These are phyloP conservation scores for Psettodes erumei DNA, from an alignment of 2,113 vertebrate genomes.

Conservation along the genomic window DNA sequence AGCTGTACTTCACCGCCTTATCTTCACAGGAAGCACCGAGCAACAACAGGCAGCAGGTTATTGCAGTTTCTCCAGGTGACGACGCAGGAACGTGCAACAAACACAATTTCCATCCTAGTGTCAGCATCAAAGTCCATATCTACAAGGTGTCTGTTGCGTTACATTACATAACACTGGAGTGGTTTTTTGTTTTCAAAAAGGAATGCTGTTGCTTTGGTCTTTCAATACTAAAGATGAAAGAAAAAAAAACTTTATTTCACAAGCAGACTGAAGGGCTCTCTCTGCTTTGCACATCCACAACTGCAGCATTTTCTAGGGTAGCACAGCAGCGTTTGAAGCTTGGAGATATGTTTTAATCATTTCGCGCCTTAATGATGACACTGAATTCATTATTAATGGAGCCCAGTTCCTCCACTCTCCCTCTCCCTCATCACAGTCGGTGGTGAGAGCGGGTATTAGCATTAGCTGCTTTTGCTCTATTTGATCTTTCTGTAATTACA, in stretches of 20 bases:
- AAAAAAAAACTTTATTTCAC: constrained; percentile 72
- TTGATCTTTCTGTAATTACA: constrained; percentile 81
- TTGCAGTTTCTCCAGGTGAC: constrained; percentile 10
- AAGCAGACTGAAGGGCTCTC: constrained; percentile 60
- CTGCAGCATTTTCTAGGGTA: constrained; percentile 70
- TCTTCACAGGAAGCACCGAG: background rate
- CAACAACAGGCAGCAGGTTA: background rate
- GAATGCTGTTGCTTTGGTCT: constrained; percentile 52
- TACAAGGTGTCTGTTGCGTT: constrained; percentile 1
- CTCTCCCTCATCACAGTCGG: constrained; percentile 59
- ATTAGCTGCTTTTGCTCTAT: constrained; percentile 73
- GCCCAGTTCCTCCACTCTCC: constrained; percentile 78
- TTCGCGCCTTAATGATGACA: constrained; percentile 88
- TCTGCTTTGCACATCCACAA: constrained; percentile 64
- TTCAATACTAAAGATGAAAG: constrained; percentile 64
- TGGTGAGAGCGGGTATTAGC: constrained; percentile 63
- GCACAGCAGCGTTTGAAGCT: constrained; percentile 84
- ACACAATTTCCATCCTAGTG: background rate
- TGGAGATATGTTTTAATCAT: constrained; percentile 92
- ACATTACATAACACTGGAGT: constrained; percentile 28
- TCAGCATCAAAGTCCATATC: constrained; percentile 23
- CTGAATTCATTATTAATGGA: constrained; percentile 93
- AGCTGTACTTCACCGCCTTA: background rate
- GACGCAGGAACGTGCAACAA: background rate
- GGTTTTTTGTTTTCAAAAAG: constrained; percentile 30